phyloP scores from a whole-genome alignment of 2,888 invertebrate species.

The Cenopis cana region DNA sequence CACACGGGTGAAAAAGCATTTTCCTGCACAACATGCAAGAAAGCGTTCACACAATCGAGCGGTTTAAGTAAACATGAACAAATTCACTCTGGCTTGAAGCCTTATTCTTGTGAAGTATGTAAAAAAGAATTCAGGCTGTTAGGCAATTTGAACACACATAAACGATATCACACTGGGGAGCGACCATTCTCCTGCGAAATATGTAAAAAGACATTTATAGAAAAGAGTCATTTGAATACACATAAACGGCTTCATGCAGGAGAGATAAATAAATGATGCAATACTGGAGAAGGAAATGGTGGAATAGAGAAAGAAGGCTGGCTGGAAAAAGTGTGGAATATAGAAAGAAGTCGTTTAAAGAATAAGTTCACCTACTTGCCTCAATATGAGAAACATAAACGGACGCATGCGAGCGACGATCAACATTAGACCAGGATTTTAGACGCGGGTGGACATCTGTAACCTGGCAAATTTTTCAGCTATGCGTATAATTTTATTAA shows the following conservation, averaged over 20 bases:
- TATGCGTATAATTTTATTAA: too few species aligned
- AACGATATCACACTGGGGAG: background rate
- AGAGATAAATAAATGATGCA: too few species aligned
- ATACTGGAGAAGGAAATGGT: too few species aligned
- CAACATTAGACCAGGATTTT: too few species aligned
- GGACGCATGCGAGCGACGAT: too few species aligned
- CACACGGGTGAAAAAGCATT: background rate
- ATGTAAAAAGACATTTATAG: background rate
- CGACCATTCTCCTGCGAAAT: background rate
- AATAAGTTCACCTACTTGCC: background rate
- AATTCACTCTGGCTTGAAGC: background rate
- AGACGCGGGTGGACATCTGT: too few species aligned
- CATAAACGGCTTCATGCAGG: background rate
- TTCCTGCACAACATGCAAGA: background rate
- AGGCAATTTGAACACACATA: background rate
- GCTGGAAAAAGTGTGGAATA: too few species aligned
- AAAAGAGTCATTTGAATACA: background rate
- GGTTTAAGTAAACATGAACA: background rate
- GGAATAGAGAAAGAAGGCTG: too few species aligned
- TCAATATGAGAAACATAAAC: too few species aligned
- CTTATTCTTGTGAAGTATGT: background rate
- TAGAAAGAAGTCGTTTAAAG: too few species aligned
- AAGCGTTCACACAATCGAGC: background rate
- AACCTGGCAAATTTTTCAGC: too few species aligned
- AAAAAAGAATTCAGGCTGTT: background rate